These are phyloP conservation scores for Meandrina meandrites DNA, from an alignment of 92 coral and sea anemone species.

Conservation along the genomic window DNA sequence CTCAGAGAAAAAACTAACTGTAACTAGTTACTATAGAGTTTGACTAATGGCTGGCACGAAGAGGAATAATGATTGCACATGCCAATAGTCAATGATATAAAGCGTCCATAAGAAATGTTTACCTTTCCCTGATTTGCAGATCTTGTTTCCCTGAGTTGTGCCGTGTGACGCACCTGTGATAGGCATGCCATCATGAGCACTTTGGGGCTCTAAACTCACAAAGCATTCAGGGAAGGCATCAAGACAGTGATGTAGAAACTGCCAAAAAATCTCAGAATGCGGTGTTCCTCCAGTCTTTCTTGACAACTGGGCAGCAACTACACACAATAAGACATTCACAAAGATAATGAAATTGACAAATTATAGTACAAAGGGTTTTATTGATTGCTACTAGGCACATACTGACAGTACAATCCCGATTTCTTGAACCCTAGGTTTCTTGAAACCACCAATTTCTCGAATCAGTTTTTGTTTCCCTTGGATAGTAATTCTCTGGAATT, in stretches of 20 bases:
- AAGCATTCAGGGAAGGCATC: slow-evolving; percentile 75
- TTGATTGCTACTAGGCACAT: too few relatives aligned
- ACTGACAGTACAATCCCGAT: too few relatives aligned
- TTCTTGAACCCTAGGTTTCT: too few relatives aligned
- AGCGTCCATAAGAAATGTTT: background rate
- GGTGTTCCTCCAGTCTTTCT: slow-evolving; percentile 61
- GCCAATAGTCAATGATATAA: too few relatives aligned
- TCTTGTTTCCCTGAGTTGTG: slow-evolving; percentile 46
- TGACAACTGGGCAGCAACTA: slow-evolving; percentile 59
- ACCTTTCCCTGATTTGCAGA: slow-evolving; percentile 68
- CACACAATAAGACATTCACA: background rate
- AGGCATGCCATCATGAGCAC: background rate
- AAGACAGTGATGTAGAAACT: slow-evolving; percentile 67
- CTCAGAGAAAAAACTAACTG: too few relatives aligned
- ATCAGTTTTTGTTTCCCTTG: too few relatives aligned
- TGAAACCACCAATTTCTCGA: too few relatives aligned
- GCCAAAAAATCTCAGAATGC: slow-evolving; percentile 65
- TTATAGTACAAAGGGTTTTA: too few relatives aligned
- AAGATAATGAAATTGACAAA: background rate
- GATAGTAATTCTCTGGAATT: too few relatives aligned
- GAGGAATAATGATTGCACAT: too few relatives aligned
- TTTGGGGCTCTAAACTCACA: slow-evolving; percentile 59
- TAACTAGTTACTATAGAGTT: too few relatives aligned
- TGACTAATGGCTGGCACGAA: too few relatives aligned
- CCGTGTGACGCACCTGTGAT: slow-evolving; percentile 38